Evolutionary conservation across 2,113 vertebrate species (phyloP).

Genomic region (Triplophysa rosa): DNA sequence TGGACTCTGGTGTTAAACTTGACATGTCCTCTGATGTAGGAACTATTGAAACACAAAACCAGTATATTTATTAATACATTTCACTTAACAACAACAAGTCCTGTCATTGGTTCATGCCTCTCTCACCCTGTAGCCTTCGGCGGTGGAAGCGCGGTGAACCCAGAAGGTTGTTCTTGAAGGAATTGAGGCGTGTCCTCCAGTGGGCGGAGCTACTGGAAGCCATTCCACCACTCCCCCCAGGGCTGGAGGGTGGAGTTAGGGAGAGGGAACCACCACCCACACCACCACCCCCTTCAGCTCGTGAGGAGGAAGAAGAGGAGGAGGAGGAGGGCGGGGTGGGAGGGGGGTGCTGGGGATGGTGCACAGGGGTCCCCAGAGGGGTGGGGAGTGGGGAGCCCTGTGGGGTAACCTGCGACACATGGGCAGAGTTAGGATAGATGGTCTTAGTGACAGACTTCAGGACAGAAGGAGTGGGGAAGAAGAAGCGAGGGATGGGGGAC

Average conservation of each 20-base stretch:
- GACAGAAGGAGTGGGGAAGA: constrained; percentile 82
- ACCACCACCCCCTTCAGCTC: constrained; percentile 70
- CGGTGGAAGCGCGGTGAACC: constrained; percentile 91
- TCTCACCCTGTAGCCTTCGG: constrained; percentile 89
- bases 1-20: constrained; percentile 90
- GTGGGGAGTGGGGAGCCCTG: constrained; percentile 82
- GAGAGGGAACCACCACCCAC: constrained; percentile 68
- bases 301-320: constrained; percentile 76
- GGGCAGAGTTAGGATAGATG: constrained; percentile 74
- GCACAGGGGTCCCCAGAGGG: constrained; percentile 81
- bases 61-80: background rate
- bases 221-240: constrained; percentile 77
- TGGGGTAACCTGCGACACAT: constrained; percentile 83
- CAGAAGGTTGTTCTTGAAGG: constrained; percentile 91
- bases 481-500: constrained; percentile 78
- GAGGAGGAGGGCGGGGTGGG: constrained; percentile 79
- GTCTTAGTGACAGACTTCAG: constrained; percentile 76
- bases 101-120: background rate
- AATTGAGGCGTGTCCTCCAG: constrained; percentile 90
- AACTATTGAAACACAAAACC: constrained; percentile 66
- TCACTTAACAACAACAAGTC: background rate
- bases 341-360: constrained; percentile 78
- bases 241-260: constrained; percentile 85
- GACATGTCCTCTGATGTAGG: constrained; percentile 94
- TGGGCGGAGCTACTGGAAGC: constrained; percentile 78